Conservation (phyloP, 1,140 invertebrate genomes). For the Drosophila biarmipes region DNA sequence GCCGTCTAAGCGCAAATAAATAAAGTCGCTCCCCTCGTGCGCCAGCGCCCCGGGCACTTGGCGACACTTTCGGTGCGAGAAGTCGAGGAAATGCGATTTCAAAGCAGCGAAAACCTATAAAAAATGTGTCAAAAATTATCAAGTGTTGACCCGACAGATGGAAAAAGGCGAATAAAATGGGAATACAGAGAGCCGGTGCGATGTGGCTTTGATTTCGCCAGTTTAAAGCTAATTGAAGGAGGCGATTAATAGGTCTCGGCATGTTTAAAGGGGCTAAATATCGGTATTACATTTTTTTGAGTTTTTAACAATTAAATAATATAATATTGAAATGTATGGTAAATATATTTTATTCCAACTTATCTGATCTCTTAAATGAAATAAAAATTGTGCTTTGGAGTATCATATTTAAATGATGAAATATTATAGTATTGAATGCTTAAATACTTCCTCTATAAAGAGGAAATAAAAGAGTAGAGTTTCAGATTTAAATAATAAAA, state of each 20-base stretch:
- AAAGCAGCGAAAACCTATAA: slow-evolving; percentile 22
- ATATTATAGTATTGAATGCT: no score
- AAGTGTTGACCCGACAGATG: slow-evolving; percentile 22
- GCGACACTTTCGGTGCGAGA: slow-evolving; percentile 40
- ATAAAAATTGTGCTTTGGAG: no score
- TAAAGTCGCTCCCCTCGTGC: slow-evolving; percentile 49
- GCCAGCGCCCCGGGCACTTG: slow-evolving; percentile 24
- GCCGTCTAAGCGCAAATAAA: slow-evolving; percentile 78
- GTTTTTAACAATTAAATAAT: no score
- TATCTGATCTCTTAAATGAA: no score
- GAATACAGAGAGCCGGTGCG: background rate
- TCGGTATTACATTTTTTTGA: no score
- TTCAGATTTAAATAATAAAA: no score
- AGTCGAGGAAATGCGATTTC: slow-evolving; percentile 16
- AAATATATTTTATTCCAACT: no score
- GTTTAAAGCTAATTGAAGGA: slow-evolving; percentile 50
- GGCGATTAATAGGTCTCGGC: slow-evolving; percentile 9
- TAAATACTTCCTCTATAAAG: background rate
- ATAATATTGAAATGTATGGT: no score
- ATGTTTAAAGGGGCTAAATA: no score
- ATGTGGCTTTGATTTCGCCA: slow-evolving; percentile 55
- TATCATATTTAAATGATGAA: no score
- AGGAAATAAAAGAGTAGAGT: background rate
- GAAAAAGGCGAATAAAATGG: background rate
- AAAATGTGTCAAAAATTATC: slow-evolving; percentile 38